Percentiles rank a stretch among this genome's conserved stretches.
Conservation (phyloP, 2,113 vertebrate genomes). For the Pristiophorus japonicus region DNA sequence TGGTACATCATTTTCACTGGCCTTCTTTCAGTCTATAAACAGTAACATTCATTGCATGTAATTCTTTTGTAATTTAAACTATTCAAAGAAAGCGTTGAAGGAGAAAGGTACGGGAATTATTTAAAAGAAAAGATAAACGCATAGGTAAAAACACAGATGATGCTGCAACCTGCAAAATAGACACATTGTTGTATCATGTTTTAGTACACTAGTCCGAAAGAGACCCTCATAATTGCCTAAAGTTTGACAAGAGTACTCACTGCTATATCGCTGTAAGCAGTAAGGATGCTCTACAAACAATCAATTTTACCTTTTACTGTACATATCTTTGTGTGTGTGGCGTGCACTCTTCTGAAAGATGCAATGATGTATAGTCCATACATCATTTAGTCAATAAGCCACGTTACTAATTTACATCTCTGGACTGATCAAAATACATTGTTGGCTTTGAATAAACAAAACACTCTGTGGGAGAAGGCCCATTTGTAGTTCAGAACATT, state of each 20-base stretch:
- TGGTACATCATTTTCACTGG: slow-evolving; percentile 85
- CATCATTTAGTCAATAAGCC: too few species aligned
- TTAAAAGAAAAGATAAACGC: neutral
- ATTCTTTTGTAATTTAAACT: too few species aligned
- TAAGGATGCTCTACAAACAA: neutral
- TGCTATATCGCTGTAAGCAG: neutral
- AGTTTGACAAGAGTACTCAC: neutral
- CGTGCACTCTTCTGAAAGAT: too few species aligned
- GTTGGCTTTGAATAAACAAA: neutral
- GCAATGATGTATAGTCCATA: too few species aligned
- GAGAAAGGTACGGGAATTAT: neutral
- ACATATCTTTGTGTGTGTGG: too few species aligned
- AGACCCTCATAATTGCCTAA: neutral
- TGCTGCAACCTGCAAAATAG: too few species aligned
- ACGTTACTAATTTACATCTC: too few species aligned
- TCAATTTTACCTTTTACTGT: too few species aligned
- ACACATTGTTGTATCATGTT: neutral
- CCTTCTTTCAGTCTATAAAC: slow-evolving; percentile 63
- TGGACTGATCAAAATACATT: neutral
- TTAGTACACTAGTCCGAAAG: neutral
- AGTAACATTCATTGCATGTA: neutral
- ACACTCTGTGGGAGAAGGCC: neutral
- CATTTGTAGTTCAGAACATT: neutral
- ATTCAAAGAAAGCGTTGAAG: neutral
- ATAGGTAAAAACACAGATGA: too few species aligned